Base-by-base conservation (phyloP, 2,888 invertebrate genomes). In the Dolichopus griseipennis region DNA sequence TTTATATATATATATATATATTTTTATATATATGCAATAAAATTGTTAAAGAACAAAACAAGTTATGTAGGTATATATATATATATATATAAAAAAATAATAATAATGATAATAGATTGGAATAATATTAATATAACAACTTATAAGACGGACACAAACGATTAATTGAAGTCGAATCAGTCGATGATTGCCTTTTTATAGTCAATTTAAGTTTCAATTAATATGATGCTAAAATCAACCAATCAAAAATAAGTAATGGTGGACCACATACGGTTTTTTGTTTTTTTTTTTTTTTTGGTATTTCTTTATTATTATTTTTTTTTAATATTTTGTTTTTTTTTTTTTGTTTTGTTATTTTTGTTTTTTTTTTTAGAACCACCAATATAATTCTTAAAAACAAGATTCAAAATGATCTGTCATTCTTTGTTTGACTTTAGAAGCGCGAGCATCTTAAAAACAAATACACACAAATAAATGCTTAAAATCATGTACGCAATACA, bases 171-270 rank as follows among this genome's bases (percentile, higher is more conserved):
- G 75, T 76, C 77, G 75, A 76, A 77, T 78, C 76, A 76, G 75
- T 74, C 77, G 84, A 84, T 80, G 85, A 89, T 83, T 91, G 91
- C 89, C 91, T 87, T 81, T 81, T 82, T 80, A 81, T 79, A 80
- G 78, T 74, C 79, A 80, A 78, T 78, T 78, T 79, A 77, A 73
- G 66, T 71, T 69, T 73, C 75, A 75, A 75, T 75, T 74, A 75
- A 73, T 75, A 72, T 74, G 72, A 69, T 72, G 73, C 70, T 70
- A 72, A 65, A 69, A 69, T 70, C 72, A 71, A 74, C 81, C 81
- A 81, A 81, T 81, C 78, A 74, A 72, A 73, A 69, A 62, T 62
- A 71, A 76, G 77, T 75, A 76, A 78, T 80, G 79, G 78, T 77
- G 70, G 75, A 73, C 73, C 73, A 71, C 73, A 71, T 71, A 75